phyloP scores from a whole-genome alignment of 2,797 vertebrate genomes.

The Philypnodon macrostomus region DNA sequence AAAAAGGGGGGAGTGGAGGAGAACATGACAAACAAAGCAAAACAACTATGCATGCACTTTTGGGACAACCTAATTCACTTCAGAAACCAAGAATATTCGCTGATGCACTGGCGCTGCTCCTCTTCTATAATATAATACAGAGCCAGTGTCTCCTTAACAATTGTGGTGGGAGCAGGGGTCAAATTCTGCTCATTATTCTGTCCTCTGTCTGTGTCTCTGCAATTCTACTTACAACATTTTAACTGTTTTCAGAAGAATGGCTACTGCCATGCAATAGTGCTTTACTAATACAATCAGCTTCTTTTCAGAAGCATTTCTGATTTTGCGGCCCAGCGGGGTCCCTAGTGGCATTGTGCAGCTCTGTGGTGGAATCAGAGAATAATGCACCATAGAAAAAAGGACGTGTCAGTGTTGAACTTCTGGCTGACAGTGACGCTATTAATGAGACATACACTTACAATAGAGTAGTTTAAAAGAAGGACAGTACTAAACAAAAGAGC shows the following conservation, averaged over 20 bases:
- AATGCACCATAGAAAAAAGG: conserved; percentile 62
- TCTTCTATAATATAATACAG: conserved; percentile 68
- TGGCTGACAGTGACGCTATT: conserved; percentile 76
- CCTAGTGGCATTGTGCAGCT: conserved; percentile 51
- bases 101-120: conserved; percentile 67
- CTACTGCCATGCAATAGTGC: conserved; percentile 50
- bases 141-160: conserved; percentile 72
- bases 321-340: conserved; percentile 32
- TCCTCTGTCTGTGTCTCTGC: conserved; percentile 54
- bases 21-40: conserved; percentile 63
- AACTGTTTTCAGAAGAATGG: conserved; percentile 57
- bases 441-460: conserved; percentile 35
- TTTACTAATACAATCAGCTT: conserved; percentile 83
- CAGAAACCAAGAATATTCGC: conserved; percentile 72
- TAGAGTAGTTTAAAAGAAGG: conserved; percentile 4
- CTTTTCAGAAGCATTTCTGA: conserved; percentile 55
- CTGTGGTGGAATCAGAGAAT: conserved; percentile 52
- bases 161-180: conserved; percentile 69
- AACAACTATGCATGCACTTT: conserved; percentile 69
- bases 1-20: conserved; percentile 49
- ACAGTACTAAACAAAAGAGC: conserved; percentile 8
- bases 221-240: conserved; percentile 63
- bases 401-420: conserved; percentile 54
- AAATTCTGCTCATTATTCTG: conserved; percentile 71
- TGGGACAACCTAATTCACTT: conserved; percentile 71